Conservation (phyloP, 2,888 invertebrate species). For the Bruchidius siliquastri region DNA sequence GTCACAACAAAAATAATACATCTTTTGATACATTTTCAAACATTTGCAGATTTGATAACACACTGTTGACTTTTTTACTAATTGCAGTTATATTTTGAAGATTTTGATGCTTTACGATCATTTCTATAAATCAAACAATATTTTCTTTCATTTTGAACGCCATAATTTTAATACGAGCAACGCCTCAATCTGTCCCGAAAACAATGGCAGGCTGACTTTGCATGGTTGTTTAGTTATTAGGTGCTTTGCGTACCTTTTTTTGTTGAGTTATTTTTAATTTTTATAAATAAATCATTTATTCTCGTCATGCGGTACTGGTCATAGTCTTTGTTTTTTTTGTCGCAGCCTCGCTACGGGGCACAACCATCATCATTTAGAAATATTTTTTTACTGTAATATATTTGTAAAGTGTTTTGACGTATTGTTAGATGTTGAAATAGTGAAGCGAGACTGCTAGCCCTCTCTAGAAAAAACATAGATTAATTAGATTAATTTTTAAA, state of each 20-base stretch:
- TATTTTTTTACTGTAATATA: conserved; percentile 38
- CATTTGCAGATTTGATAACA: no score
- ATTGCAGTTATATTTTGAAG: no score
- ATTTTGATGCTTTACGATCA: no score
- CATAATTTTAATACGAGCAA: no score
- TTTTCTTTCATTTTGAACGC: no score
- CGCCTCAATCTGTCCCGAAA: no score
- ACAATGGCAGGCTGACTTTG: background rate
- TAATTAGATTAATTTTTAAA: conserved; percentile 23
- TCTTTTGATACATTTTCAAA: no score
- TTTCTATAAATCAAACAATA: no score
- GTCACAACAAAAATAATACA: no score
- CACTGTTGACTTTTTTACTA: no score
- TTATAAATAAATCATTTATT: conserved; percentile 40
- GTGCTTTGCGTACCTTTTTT: conserved; percentile 43
- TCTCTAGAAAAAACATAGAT: conserved; percentile 15
- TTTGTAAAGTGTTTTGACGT: conserved; percentile 37
- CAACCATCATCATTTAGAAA: conserved; percentile 35
- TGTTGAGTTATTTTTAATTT: conserved; percentile 41
- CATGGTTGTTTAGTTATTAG: conserved; percentile 30
- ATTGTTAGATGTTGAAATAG: conserved; percentile 20
- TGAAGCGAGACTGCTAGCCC: background rate
- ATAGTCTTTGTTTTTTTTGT: conserved; percentile 32
- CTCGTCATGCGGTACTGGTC: conserved; percentile 49
- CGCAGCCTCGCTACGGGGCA: conserved; percentile 1